Conservation (phyloP, 2,797 vertebrate genomes). For the Coregonus sp. region DNA sequence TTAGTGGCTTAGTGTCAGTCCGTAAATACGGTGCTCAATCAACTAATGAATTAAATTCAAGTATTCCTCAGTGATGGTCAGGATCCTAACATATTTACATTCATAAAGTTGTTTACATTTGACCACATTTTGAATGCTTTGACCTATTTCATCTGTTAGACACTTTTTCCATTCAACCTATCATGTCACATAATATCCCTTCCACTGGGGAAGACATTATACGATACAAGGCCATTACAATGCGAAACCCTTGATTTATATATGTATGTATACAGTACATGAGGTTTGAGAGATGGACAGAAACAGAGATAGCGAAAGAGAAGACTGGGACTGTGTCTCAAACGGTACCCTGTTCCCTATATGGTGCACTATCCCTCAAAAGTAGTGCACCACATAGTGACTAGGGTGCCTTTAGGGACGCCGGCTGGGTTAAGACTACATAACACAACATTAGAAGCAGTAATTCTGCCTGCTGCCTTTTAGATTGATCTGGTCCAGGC, state of each 20-base stretch:
- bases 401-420: neutral
- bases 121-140: too few relatives aligned
- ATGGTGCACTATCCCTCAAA: neutral
- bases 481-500: constrained; percentile 78
- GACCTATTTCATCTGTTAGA: neutral
- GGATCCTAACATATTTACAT: neutral
- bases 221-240: constrained; percentile 26
- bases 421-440: constrained; percentile 73
- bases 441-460: constrained; percentile 79
- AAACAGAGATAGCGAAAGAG: constrained; percentile 63
- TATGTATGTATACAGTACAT: constrained; percentile 52
- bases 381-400: neutral
- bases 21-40: too few relatives aligned
- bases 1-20: neutral
- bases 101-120: too few relatives aligned
- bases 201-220: constrained; percentile 31
- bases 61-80: neutral
- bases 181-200: neutral
- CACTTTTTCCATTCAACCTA: neutral
- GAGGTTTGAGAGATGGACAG: constrained; percentile 66
- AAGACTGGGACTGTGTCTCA: neutral
- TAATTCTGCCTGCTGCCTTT: constrained; percentile 75
- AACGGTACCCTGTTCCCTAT: neutral
- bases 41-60: neutral
- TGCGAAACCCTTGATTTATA: constrained; percentile 48